These are phyloP conservation scores for Cepaea nemoralis DNA, from an alignment of 1,140 invertebrate species.

Conservation along the genomic window DNA sequence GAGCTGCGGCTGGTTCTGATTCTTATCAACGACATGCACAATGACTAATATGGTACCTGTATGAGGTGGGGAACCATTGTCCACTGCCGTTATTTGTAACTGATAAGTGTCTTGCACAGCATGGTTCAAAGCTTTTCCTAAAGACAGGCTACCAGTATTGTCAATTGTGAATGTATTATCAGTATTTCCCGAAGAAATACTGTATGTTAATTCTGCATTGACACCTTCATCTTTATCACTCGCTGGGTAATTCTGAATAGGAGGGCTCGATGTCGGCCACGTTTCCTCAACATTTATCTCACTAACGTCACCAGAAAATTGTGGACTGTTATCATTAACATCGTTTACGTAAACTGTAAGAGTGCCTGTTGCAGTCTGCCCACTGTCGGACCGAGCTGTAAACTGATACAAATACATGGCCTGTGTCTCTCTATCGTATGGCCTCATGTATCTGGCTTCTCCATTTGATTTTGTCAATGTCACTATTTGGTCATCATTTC, in stretches of 20 bases:
- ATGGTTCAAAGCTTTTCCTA: not conserved
- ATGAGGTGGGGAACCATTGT: not conserved
- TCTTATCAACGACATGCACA: not conserved
- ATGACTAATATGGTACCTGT: not conserved
- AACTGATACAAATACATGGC: not conserved
- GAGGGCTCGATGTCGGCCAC: no score
- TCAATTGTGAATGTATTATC: not conserved
- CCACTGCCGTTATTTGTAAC: not conserved
- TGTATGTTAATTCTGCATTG: not conserved
- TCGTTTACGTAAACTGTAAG: not conserved
- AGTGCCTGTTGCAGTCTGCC: not conserved
- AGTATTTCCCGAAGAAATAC: not conserved
- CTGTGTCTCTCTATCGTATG: conserved; percentile 23
- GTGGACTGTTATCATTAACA: conserved; percentile 33
- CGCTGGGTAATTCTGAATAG: not conserved
- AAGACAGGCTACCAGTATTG: not conserved
- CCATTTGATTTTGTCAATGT: not conserved
- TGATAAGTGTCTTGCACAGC: not conserved
- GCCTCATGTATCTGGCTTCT: not conserved
- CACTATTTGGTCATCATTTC: conserved; percentile 19
- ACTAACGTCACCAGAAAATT: not conserved
- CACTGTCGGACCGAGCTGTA: not conserved
- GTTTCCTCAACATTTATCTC: not conserved
- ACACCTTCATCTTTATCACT: conserved; percentile 7
- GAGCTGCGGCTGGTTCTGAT: not conserved